These are phyloP conservation scores for Morone saxatilis DNA, from an alignment of 2,113 vertebrate genomes.

Conservation along the genomic window DNA sequence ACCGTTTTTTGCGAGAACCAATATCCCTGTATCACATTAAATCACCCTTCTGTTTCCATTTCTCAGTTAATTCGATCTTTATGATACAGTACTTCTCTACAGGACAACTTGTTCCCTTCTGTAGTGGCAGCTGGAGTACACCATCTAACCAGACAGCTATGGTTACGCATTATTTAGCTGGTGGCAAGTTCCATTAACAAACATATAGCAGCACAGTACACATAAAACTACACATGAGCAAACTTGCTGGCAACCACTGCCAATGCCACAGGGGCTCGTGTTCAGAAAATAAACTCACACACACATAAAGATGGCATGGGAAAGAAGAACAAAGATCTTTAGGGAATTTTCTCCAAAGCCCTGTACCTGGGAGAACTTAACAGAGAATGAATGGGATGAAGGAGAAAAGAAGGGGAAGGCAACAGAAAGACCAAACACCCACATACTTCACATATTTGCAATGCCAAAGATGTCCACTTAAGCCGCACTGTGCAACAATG, in stretches of 20 bases:
- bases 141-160: neutral
- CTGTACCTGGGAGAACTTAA: slow-evolving; percentile 60
- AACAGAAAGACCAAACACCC: slow-evolving; percentile 64
- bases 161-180: slow-evolving; percentile 28
- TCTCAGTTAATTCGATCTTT: neutral
- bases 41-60: neutral
- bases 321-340: slow-evolving; percentile 37
- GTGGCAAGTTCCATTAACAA: slow-evolving; percentile 30
- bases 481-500: slow-evolving; percentile 51
- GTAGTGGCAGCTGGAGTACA: neutral
- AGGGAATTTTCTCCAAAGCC: slow-evolving; percentile 23
- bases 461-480: slow-evolving; percentile 69
- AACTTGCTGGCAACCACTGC: slow-evolving; percentile 40
- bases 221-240: slow-evolving; percentile 42
- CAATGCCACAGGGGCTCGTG: slow-evolving; percentile 27
- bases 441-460: slow-evolving; percentile 76
- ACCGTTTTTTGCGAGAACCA: neutral
- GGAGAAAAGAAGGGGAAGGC: slow-evolving; percentile 23
- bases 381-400: slow-evolving; percentile 54
- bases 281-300: neutral
- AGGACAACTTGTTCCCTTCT: slow-evolving; percentile 6
- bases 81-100: neutral
- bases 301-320: neutral
- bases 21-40: neutral
- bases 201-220: slow-evolving; percentile 26